phyloP scores from a whole-genome alignment of 2,113 vertebrate genomes.

The Trichomycterus rosablanca region DNA sequence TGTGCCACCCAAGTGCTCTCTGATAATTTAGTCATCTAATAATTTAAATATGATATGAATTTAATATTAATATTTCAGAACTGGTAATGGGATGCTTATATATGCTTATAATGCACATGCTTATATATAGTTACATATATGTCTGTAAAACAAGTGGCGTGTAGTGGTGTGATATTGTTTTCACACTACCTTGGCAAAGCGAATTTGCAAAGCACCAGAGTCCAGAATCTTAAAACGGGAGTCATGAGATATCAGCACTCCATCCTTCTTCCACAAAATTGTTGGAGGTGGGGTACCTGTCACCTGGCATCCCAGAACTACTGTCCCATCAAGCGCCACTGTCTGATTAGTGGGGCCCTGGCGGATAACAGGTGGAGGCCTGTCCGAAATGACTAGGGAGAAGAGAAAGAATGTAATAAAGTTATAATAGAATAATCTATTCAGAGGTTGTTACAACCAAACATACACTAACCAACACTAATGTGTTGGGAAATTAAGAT shows the following conservation, averaged over 20 bases:
- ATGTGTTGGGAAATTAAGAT: not conserved
- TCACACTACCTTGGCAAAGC: conserved; percentile 86
- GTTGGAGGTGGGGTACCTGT: conserved; percentile 83
- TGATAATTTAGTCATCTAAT: no score
- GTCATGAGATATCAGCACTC: conserved; percentile 84
- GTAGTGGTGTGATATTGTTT: no score
- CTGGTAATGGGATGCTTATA: no score
- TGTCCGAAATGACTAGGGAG: conserved; percentile 86
- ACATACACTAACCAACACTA: not conserved
- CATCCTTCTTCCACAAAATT: conserved; percentile 93
- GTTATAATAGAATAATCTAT: not conserved
- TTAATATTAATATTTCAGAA: no score
- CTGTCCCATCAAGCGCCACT: conserved; percentile 89
- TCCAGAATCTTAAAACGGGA: conserved; percentile 91
- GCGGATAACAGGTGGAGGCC: conserved; percentile 90
- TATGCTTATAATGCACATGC: no score
- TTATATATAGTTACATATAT: no score
- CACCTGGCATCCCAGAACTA: conserved; percentile 81
- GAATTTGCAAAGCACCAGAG: conserved; percentile 83
- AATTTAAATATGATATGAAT: no score
- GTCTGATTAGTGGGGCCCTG: conserved; percentile 96
- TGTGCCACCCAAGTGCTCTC: no score
- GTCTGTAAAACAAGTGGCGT: no score
- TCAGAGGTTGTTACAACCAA: conserved; percentile 11
- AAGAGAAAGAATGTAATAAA: not conserved